Evolutionary conservation across 2,888 invertebrate genomes (phyloP), one percentile per base, ranked within the genome.

Genomic region (Caenorhabditis sulstoni): DNA sequence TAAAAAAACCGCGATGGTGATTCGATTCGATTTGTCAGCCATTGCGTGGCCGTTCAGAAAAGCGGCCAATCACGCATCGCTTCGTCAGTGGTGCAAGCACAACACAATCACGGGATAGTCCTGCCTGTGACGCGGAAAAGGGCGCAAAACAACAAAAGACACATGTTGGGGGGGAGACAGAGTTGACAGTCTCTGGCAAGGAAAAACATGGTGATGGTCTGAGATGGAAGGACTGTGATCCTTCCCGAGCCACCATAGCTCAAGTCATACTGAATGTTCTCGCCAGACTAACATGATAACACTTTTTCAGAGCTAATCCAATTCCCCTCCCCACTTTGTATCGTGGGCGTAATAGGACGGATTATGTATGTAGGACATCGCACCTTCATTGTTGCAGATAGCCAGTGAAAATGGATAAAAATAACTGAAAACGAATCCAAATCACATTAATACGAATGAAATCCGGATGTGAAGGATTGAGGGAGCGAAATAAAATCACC

Each of bases 101-200:
- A 39, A 41, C 49, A 35, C 39, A n/a, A 62, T 68, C 67, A 68
- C 67, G 58, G 50, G 67, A 58, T 59, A 58, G 57, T 57, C 55
- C 47, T 7, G 29, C 29, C 29, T 29, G 4, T 67, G 22, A 58
- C 39, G 50, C 20, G 39, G 67, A 29, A 29, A 67, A 67, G 57
- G 14, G 18, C 37, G 29, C 35, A 37, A 35, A 35, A 49, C 57
- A 55, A 22, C 47, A 18, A 41, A 29, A 29, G 29, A 45, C 45
- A 45, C 45, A 45, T 16, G 16, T 45, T 41, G 45, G 14, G 3
- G 3, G 16, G 49, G 16, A 20, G 49, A 49, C 5, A 16, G 20
- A 49, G 20, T 18, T 16, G 20, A 18, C 2, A 18, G 16, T 49
- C 29, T 29, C 29, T 3, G 4, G 29, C 7, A n/a, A 29, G 29